Percentiles rank a stretch among this genome's conserved stretches.
phyloP scores from a whole-genome alignment of 2,797 vertebrate genomes.

The Odontamblyopus lacepedii region DNA sequence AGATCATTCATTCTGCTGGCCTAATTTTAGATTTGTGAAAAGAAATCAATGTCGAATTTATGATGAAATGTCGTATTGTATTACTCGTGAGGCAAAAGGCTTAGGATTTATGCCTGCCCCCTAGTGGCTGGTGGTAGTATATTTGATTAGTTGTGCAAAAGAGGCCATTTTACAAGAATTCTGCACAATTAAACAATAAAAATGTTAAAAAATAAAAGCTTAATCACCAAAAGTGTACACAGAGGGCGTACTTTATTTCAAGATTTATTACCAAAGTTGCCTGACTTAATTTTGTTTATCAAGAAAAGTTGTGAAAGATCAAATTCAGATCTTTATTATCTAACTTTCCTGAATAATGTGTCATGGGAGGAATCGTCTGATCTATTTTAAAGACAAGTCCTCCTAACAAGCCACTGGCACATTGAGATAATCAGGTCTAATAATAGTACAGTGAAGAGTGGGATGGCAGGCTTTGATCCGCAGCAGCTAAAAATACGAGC shows the following conservation, averaged over 20 bases:
- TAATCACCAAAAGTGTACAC: no score
- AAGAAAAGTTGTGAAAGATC: not conserved
- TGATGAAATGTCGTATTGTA: no score
- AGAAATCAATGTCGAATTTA: no score
- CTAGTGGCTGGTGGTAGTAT: not conserved
- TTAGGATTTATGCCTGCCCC: not conserved
- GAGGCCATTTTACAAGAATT: no score
- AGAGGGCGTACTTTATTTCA: no score
- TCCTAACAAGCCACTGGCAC: slow-evolving; percentile 4
- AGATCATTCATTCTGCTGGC: no score
- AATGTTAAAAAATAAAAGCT: no score
- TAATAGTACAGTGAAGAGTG: slow-evolving; percentile 28
- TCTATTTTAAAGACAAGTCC: slow-evolving; percentile 6
- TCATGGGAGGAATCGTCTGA: not conserved
- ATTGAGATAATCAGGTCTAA: slow-evolving; percentile 26
- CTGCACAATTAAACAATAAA: no score
- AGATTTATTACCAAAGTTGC: no score
- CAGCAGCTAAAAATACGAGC: slow-evolving; percentile 40
- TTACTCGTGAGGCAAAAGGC: not conserved
- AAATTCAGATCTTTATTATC: not conserved
- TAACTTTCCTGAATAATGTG: not conserved
- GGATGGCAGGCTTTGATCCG: slow-evolving; percentile 48
- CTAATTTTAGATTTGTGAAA: no score
- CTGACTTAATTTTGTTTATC: no score
- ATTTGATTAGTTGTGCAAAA: not conserved